Evolutionary conservation across 1,140 invertebrate genomes (phyloP).

Genomic region (Sipha flava): DNA sequence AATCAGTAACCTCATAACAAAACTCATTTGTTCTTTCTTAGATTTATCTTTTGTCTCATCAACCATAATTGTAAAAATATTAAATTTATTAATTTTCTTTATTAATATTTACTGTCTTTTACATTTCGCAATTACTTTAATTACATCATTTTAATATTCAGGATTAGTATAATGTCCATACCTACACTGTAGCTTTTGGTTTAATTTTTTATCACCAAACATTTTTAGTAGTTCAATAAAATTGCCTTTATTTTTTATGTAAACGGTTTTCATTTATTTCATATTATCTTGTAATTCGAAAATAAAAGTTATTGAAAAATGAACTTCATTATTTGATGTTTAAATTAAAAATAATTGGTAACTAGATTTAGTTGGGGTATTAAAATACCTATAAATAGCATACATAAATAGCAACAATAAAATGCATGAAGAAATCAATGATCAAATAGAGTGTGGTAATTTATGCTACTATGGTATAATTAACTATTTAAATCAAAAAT

Average conservation of each 20-base stretch:
- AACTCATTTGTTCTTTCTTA: neutral
- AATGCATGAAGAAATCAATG: too few relatives aligned
- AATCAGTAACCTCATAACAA: neutral
- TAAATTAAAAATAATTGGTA: too few relatives aligned
- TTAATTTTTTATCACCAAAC: neutral
- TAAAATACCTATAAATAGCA: too few relatives aligned
- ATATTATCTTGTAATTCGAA: too few relatives aligned
- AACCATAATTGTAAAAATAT: neutral
- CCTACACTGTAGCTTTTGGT: neutral
- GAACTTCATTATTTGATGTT: too few relatives aligned
- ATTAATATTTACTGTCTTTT: neutral
- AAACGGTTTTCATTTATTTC: too few relatives aligned
- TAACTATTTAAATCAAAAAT: too few relatives aligned
- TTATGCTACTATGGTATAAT: too few relatives aligned
- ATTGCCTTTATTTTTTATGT: neutral
- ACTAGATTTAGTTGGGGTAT: too few relatives aligned
- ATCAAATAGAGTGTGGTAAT: too few relatives aligned
- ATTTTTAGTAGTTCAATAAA: neutral
- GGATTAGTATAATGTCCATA: neutral
- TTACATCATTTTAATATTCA: constrained; percentile 4
- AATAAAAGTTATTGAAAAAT: too few relatives aligned
- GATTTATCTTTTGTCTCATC: constrained; percentile 4
- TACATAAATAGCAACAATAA: too few relatives aligned
- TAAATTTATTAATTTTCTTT: neutral
- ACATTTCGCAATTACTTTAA: neutral